Percentiles rank a stretch among this genome's conserved stretches.
These are phyloP conservation scores for Antechinus flavipes DNA, from an alignment of 2,113 vertebrate species.

Conservation along the genomic window DNA sequence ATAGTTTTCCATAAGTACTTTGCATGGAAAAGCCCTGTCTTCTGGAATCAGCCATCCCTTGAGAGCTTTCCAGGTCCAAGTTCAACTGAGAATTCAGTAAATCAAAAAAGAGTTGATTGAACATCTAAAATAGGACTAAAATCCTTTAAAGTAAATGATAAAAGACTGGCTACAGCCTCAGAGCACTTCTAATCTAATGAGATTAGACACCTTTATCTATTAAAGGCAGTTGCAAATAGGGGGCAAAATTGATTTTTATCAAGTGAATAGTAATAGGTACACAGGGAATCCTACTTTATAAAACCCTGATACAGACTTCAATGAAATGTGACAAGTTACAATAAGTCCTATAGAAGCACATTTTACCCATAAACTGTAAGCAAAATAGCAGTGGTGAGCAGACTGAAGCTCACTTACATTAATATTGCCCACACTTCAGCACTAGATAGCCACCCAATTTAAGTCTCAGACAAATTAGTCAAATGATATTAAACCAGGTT, in stretches of 20 bases:
- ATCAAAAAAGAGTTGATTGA: neutral
- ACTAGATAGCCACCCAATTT: neutral
- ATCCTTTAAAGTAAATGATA: neutral
- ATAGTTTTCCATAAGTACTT: neutral
- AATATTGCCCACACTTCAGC: neutral
- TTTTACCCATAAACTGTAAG: neutral
- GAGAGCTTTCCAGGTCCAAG: neutral
- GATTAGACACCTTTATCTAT: neutral
- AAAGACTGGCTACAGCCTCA: neutral
- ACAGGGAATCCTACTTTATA: neutral
- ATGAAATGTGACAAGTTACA: neutral
- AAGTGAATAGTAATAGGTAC: neutral
- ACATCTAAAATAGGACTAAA: neutral
- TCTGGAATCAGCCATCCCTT: neutral
- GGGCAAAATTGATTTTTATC: neutral
- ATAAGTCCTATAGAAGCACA: neutral
- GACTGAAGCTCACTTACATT: neutral
- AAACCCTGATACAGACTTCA: neutral
- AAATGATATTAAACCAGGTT: neutral
- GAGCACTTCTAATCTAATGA: neutral
- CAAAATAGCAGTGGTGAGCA: neutral
- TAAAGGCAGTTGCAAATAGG: neutral
- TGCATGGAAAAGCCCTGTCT: neutral
- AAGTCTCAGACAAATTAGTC: neutral
- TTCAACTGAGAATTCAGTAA: neutral